phyloP scores from a whole-genome alignment of 2,113 vertebrate genomes.

The Raja brachyura region DNA sequence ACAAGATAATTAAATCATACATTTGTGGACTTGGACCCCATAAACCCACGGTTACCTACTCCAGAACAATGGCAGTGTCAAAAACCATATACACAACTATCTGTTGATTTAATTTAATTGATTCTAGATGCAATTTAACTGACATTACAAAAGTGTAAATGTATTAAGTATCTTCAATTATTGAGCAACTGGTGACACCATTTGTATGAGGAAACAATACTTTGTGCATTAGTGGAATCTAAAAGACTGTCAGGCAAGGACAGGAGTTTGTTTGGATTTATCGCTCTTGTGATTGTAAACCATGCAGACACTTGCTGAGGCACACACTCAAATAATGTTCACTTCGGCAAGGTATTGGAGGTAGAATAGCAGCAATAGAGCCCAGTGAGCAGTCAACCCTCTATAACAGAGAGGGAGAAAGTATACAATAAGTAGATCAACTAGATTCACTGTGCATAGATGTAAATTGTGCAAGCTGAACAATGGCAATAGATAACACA shows the following conservation, averaged over 20 bases:
- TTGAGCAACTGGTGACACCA: background rate
- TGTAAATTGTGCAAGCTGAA: background rate
- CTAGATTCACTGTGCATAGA: background rate
- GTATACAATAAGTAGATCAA: background rate
- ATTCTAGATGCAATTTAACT: constrained; percentile 5
- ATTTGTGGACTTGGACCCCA: background rate
- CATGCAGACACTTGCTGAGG: background rate
- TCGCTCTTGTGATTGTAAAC: background rate
- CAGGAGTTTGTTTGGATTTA: background rate
- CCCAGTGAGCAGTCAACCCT: background rate
- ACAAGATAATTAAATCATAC: background rate
- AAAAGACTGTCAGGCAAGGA: background rate
- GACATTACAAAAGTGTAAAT: background rate
- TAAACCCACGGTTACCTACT: background rate
- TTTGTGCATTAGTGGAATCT: no score
- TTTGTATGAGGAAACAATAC: background rate
- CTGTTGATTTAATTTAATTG: background rate
- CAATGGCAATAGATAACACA: background rate
- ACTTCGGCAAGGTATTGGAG: background rate
- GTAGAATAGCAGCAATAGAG: background rate
- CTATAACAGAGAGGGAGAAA: background rate
- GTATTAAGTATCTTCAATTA: background rate
- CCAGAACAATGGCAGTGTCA: background rate
- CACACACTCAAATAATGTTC: background rate
- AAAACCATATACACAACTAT: background rate